phyloP scores from a whole-genome alignment of 1,140 invertebrate species.

The Maconellicoccus hirsutus region DNA sequence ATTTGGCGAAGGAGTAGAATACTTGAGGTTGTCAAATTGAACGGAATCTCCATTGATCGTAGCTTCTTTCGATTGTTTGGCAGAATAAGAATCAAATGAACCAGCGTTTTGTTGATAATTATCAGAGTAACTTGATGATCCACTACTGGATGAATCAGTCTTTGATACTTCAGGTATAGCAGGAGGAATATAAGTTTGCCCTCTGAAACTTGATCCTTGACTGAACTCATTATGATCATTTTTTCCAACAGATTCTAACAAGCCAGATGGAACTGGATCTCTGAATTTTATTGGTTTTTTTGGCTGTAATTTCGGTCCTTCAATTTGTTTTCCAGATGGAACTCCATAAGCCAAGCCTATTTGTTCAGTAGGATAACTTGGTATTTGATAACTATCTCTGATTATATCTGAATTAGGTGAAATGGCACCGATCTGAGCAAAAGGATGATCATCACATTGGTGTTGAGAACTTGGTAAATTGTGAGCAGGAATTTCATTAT shows the following conservation, averaged over 20 bases:
- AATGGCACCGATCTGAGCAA: not conserved
- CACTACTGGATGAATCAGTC: not conserved
- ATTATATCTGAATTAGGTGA: not conserved
- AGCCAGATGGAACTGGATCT: slow-evolving; percentile 51
- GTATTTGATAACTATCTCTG: not conserved
- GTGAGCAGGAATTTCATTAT: not conserved
- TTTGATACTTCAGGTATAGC: slow-evolving; percentile 43
- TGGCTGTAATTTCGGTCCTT: slow-evolving; percentile 36
- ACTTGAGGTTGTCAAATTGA: not conserved
- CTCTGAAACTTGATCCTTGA: slow-evolving; percentile 23
- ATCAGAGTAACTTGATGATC: not conserved
- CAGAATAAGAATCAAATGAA: not conserved
- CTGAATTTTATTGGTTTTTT: slow-evolving; percentile 51
- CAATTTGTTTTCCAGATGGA: slow-evolving; percentile 31
- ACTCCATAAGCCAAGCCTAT: slow-evolving; percentile 28
- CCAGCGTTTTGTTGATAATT: not conserved
- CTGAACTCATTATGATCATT: slow-evolving; percentile 34
- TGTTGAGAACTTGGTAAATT: not conserved
- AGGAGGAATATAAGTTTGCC: slow-evolving; percentile 48
- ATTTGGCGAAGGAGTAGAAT: not conserved
- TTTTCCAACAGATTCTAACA: slow-evolving; percentile 45
- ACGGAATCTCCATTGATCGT: not conserved
- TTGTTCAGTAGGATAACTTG: not conserved
- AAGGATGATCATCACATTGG: not conserved
- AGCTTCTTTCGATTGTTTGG: not conserved